phyloP scores from a whole-genome alignment of 2,113 vertebrate species.

The Cyprinodon variegatus region DNA sequence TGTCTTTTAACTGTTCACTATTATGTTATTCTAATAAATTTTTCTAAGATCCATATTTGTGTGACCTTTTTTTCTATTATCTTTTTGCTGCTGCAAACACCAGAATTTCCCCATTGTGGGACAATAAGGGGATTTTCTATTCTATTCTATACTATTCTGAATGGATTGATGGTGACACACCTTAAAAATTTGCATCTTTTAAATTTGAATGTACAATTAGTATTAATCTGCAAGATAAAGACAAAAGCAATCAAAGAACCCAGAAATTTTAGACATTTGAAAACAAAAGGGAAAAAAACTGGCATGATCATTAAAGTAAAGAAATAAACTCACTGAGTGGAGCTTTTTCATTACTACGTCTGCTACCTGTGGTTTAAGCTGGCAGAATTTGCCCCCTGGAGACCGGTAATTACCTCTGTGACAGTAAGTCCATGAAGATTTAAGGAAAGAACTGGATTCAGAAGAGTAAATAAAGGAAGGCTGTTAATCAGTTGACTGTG shows the following conservation, averaged over 20 bases:
- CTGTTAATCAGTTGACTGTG: slow-evolving; percentile 18
- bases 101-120: too few relatives aligned
- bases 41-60: too few relatives aligned
- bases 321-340: background rate
- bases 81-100: too few relatives aligned
- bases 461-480: slow-evolving; percentile 43
- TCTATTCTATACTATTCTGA: too few relatives aligned
- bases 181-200: background rate
- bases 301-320: slow-evolving; percentile 13
- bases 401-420: slow-evolving; percentile 59
- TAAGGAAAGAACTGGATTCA: slow-evolving; percentile 47
- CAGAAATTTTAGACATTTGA: background rate
- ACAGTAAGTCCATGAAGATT: slow-evolving; percentile 63
- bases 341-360: slow-evolving; percentile 22
- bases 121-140: too few relatives aligned
- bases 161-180: background rate
- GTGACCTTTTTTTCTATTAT: too few relatives aligned
- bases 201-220: background rate
- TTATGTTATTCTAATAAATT: too few relatives aligned
- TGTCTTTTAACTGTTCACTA: too few relatives aligned
- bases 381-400: slow-evolving; percentile 32
- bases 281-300: background rate
- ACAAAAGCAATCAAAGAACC: background rate
- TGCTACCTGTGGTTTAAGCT: slow-evolving; percentile 20
- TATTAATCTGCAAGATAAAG: background rate